Evolutionary conservation across 2,797 vertebrate genomes (phyloP), one percentile per base, ranked within the genome.

Genomic region (Myotis myotis): DNA sequence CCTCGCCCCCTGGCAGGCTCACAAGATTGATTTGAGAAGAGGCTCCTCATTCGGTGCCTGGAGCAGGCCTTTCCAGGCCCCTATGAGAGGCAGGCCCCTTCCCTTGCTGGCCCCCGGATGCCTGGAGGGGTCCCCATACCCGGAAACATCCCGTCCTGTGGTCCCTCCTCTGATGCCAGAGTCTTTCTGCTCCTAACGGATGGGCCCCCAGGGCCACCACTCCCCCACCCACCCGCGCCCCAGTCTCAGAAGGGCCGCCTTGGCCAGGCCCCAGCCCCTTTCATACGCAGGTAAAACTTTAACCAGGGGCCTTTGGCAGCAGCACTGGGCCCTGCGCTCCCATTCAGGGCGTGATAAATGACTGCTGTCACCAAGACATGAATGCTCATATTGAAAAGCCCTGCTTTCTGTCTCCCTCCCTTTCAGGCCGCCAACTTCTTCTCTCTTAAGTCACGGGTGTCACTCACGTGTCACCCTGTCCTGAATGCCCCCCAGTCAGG

Each of bases 261-360:
- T 98, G 81, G 94, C 91, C 62, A 12, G 23, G 86, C 97, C 94
- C 97, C 95, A 89, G 97, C 96, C 96, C 97, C 96, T 98, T 98
- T 99, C 98, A 99, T 98, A 97, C 97, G 97, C 98, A 99, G 98
- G 99, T 99, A 99, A 99, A 99, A 99, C 98, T 99, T 99, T 99
- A 99, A 99, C 99, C 98, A 99, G 98, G 97, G 97, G 97, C 87
- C 98, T 98, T 98, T 98, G 98, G 98, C 1, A 0, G 96, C 38
- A 76, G 91, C 93, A 47, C 91, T 7, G 97, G 97, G 97, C 74
- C 93, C 85, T 71, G 95, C 93, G 86, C 98, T 97, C 97, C 98
- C 98, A 98, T 98, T 98, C 98, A 98, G 98, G 98, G 98, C 68
- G 5, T 98, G 98, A 98, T 98, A 98, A 99, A 99, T 99, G 99